phyloP scores from a whole-genome alignment of 2,113 vertebrate species.

The Hippocampus comes region DNA sequence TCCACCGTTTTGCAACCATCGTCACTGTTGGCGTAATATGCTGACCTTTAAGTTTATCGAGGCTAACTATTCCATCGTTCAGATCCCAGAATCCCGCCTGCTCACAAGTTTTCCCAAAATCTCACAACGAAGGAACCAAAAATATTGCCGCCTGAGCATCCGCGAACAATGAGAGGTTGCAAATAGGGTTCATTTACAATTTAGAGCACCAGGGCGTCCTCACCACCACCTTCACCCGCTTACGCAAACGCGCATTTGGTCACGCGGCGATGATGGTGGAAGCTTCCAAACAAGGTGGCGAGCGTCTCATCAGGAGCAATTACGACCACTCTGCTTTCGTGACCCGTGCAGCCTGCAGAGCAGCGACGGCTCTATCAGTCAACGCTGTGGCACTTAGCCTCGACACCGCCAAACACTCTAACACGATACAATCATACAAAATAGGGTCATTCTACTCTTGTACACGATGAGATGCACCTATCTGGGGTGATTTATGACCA shows the following conservation, averaged over 20 bases:
- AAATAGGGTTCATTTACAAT: not conserved
- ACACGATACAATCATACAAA: not conserved
- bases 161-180: not conserved
- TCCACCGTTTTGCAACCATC: not conserved
- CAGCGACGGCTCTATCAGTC: not conserved
- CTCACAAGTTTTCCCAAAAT: not conserved
- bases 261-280: not conserved
- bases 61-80: not conserved
- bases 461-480: not conserved
- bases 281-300: conserved; percentile 2
- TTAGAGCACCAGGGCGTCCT: not conserved
- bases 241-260: not conserved
- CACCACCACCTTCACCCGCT: not conserved
- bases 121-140: not conserved
- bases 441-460: not conserved
- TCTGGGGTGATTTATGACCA: not conserved
- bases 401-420: not conserved
- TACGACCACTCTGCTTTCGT: conserved; percentile 6
- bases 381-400: not conserved
- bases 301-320: conserved; percentile 6
- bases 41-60: too few species aligned
- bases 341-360: not conserved
- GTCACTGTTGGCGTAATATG: too few species aligned
- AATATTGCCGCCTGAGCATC: not conserved
- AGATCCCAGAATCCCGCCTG: not conserved